These are phyloP conservation scores for Platypus cylindrus DNA, from an alignment of 2,888 invertebrate genomes.

Conservation along the genomic window DNA sequence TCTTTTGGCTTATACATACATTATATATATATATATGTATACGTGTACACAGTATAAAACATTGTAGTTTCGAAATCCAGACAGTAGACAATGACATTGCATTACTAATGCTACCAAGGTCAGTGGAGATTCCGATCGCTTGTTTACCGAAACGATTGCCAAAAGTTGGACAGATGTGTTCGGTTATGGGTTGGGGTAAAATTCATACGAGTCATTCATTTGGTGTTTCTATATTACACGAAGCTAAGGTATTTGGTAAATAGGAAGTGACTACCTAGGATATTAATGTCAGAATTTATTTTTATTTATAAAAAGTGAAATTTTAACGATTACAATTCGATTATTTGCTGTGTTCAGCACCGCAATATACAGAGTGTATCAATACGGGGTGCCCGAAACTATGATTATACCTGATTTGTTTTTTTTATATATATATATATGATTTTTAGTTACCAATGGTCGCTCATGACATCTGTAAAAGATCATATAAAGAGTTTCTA, in stretches of 20 bases:
- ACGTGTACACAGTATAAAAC: too few species aligned
- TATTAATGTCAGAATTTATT: too few species aligned
- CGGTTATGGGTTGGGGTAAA: slow-evolving; percentile 91
- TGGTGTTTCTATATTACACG: slow-evolving; percentile 73
- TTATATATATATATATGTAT: too few species aligned
- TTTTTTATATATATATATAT: not conserved
- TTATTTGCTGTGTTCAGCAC: too few species aligned
- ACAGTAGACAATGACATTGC: slow-evolving; percentile 92
- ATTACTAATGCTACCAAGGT: slow-evolving; percentile 51
- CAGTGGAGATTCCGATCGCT: slow-evolving; percentile 38
- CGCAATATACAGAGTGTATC: too few species aligned
- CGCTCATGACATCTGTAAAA: slow-evolving; percentile 59
- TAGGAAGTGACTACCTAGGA: too few species aligned
- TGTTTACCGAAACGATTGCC: slow-evolving; percentile 65
- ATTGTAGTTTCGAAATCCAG: slow-evolving; percentile 59
- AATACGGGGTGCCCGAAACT: too few species aligned
- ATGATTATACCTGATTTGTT: too few species aligned
- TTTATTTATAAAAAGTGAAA: too few species aligned
- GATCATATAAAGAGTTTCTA: slow-evolving; percentile 72
- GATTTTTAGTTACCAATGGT: slow-evolving; percentile 68
- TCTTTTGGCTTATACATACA: too few species aligned
- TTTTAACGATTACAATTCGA: too few species aligned
- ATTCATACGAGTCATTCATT: slow-evolving; percentile 58
- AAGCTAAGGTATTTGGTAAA: slow-evolving; percentile 74
- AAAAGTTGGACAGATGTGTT: slow-evolving; percentile 57